Base-by-base conservation (phyloP, 2,797 vertebrate species). In the Xenentodon cancila region DNA sequence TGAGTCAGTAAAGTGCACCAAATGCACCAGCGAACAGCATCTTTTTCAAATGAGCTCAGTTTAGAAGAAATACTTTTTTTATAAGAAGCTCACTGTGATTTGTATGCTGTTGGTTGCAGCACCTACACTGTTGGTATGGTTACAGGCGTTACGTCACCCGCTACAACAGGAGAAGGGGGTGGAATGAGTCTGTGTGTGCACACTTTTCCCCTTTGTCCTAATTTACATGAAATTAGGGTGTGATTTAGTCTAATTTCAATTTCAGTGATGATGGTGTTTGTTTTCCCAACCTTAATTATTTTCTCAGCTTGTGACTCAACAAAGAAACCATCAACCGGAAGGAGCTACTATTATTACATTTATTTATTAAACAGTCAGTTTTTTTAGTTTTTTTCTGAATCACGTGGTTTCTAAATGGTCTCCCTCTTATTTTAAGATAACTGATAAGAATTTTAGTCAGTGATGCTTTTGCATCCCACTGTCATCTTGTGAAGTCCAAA, bases 1-100 rank as follows among this genome's bases (percentile, higher is more conserved):
- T 77, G 63, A 77, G 75, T 80, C 67, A 68, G 21, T 34, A 44
- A 16, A 27, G 45, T 40, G 30, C 40, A 37, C 54, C 44, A 18
- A 13, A 47, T 44, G 30, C 32, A 17, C 27, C 15, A 47, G 51
- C 20, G 18, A 46, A 63, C 4, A 12, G 13, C 30, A n/a, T 50
- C 21, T 12, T 42, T 43, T 47, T 16, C 0, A 19, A 59, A 57
- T 19, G n/a, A 17, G 27, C 19, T 62, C 11, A 17, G 3, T 54
- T 37, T 56, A 32, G 34, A 21, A 53, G 19, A 60, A 40, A 48
- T 4, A 0, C 11, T 7, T 53, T 42, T 44, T 37, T 18, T 19
- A 11, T 19, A 9, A 53, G 1, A 18, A 37, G 19, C 21, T 1
- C 9, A 1, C 30, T 32, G 30, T 7, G 30, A 8, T 32, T 32